Percentiles rank a stretch among this genome's conserved stretches.
These are phyloP conservation scores for Falcaria lacertinaria DNA, from an alignment of 2,888 invertebrate genomes.

Conservation along the genomic window DNA sequence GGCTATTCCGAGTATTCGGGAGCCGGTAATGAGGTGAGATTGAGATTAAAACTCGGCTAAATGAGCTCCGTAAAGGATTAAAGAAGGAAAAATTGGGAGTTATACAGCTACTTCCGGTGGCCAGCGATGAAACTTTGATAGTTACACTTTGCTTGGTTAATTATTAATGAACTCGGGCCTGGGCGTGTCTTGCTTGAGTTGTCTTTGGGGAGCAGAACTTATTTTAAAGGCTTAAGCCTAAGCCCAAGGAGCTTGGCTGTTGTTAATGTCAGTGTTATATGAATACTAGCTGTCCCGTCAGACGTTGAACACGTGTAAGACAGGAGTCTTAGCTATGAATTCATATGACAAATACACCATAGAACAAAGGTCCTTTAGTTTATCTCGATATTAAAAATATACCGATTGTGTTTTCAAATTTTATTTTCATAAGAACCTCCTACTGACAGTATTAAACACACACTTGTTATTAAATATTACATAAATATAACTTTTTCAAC, in stretches of 20 bases:
- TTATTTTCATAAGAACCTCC: no score
- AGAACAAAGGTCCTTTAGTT: no score
- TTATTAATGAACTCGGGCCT: constrained; percentile 29
- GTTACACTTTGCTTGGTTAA: constrained; percentile 31
- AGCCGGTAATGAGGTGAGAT: constrained; percentile 76
- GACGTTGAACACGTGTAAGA: no score
- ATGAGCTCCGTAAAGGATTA: constrained; percentile 69
- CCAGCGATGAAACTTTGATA: constrained; percentile 39
- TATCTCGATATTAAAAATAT: no score
- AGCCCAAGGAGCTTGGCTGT: background rate
- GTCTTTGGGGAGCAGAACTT: background rate
- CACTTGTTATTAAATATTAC: no score
- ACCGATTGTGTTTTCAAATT: no score
- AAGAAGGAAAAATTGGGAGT: constrained; percentile 48
- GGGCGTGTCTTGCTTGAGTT: background rate
- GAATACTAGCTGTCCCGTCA: no score
- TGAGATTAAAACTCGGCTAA: constrained; percentile 75
- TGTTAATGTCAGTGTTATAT: no score
- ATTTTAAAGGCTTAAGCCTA: background rate
- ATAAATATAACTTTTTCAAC: no score
- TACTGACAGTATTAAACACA: no score
- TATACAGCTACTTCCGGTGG: constrained; percentile 36
- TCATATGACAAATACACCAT: no score
- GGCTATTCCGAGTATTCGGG: constrained; percentile 76
- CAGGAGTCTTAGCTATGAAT: no score